Evolutionary conservation across 2,113 vertebrate species (phyloP), one percentile per base, ranked within the genome.

Genomic region (Malurus elegans): DNA sequence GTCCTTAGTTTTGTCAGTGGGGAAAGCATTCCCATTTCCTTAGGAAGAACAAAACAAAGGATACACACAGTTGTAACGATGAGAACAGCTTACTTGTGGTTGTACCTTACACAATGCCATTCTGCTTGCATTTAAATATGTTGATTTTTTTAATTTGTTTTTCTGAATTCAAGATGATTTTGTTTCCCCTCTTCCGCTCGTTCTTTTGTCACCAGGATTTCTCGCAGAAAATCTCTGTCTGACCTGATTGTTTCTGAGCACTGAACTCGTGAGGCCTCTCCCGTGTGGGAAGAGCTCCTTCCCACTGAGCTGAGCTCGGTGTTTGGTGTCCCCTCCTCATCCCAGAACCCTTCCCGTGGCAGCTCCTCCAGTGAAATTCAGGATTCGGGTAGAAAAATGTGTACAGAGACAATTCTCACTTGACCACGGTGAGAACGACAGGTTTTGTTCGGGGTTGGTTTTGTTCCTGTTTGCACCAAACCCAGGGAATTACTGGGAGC

Each of bases 1-100:
- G 66, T 97, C 97, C 98, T 96, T 86, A 69, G 95, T 95, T 97
- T 90, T 95, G 90, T 93, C 96, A 73, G 92, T 72, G 86, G 94
- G 94, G 88, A 97, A 96, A 93, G 54, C 56, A 91, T 79, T 96
- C 95, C 95, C 92, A 54, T 88, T 94, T 96, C 97, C 92, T 79
- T 61, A 87, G n/a, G 90, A 57, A 79, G 62, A 93, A 94, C 97
- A 97, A 97, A 88, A 84, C 62, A 61, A 31, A 95, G 91, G 96
- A 92, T 79, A 89, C 84, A 71, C 2, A 93, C 48, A 97, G 93
- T 73, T 92, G 60, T 71, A 94, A 94, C 72, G 2, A 69, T 66
- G 54, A 96, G 96, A 97, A 96, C 19, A 96, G 91, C 90, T 91
- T 81, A 90, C 47, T 44, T 87, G 91, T 92, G 96, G 88, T 86